Evolutionary conservation across 1,140 invertebrate genomes (phyloP), one percentile per base, ranked within the genome.

Genomic region (Cydia splendana): DNA sequence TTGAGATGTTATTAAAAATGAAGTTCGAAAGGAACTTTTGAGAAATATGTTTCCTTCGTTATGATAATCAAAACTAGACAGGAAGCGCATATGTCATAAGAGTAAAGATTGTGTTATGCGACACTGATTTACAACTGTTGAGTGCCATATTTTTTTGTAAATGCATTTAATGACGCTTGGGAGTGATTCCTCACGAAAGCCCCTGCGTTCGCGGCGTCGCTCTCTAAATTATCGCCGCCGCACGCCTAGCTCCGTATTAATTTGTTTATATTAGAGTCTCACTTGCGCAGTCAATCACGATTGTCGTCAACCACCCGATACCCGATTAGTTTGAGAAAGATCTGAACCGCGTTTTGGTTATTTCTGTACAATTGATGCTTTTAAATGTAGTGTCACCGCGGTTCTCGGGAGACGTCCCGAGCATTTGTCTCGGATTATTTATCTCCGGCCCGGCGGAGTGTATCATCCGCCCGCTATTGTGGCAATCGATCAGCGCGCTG

Each of bases 361-460:
- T 93, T 93, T 91, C 88, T 88, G 91, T 93, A 91, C 91, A 90
- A 91, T 93, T 88, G 89, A 91, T 87, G 90, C 90, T 91, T 91
- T 91, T 91, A 91, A 93, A 93, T 92, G 88, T 88, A 91, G 88
- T 93, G 90, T 91, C 90, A 89, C 90, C 89, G 89, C 90, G 88
- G 87, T 87, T 90, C 90, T 87, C 90, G 79, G 84, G 90, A 91
- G 91, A 90, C 88, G 89, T 81, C 90, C 87, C 81, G 85, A 90
- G 88, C 91, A 93, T 93, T 93, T 93, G 90, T 93, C 91, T 91
- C 82, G 87, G 87, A 88, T 90, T 93, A 93, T 93, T 93, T 93
- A 93, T 91, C 87, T 88, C 85, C 81, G 84, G 83, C 84, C 87
- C 87, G 82, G 89, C 84, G 82, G 89, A 86, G 86, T 93, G 87